phyloP scores from a whole-genome alignment of 2,113 vertebrate species.

The Hypocryptadius cinnamomeus region DNA sequence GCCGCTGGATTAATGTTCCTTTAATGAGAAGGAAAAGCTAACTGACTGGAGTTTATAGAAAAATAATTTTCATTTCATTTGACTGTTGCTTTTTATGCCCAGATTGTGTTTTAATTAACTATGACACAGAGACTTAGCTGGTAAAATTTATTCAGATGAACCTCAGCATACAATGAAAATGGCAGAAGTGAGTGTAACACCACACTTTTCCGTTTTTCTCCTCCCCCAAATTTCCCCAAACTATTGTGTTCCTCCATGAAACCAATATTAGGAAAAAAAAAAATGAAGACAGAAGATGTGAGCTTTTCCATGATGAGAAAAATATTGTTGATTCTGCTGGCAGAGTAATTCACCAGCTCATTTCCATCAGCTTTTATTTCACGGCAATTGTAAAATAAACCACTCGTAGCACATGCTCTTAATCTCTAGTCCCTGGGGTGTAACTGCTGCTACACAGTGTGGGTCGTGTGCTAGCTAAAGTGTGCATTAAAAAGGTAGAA shows the following conservation, averaged over 20 bases:
- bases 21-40: conserved; percentile 39
- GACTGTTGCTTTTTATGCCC: background rate
- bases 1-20: conserved; percentile 30
- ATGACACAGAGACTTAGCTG: conserved; percentile 8
- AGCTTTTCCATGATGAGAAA: conserved; percentile 39
- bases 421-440: conserved; percentile 67
- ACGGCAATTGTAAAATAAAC: conserved; percentile 74
- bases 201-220: background rate
- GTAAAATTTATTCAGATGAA: conserved; percentile 18
- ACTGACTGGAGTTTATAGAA: conserved; percentile 27
- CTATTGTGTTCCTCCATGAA: background rate
- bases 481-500: conserved; percentile 66
- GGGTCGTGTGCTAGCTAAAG: conserved; percentile 68
- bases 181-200: background rate
- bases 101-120: conserved; percentile 52
- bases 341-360: conserved; percentile 68
- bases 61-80: conserved; percentile 55
- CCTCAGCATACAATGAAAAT: background rate
- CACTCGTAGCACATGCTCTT: conserved; percentile 63
- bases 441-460: conserved; percentile 62
- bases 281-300: background rate
- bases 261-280: background rate
- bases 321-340: conserved; percentile 68
- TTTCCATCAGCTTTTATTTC: conserved; percentile 73
- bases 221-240: background rate